phyloP scores from a whole-genome alignment of 2,888 invertebrate genomes.

The Luperina testacea region DNA sequence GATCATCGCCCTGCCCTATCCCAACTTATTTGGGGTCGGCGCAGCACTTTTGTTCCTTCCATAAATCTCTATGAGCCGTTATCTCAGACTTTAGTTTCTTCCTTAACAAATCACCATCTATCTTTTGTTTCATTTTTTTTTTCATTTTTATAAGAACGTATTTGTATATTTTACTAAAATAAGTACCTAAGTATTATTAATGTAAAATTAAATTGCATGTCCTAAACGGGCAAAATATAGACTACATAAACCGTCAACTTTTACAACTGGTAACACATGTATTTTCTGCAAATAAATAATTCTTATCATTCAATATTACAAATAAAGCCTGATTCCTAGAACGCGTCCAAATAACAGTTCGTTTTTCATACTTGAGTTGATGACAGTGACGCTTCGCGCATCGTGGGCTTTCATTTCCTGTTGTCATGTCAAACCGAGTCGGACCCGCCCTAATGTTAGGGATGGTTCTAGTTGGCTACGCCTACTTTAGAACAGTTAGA shows the following conservation, averaged over 20 bases:
- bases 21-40: background rate
- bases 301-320: background rate
- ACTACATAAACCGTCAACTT: background rate
- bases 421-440: slow-evolving; percentile 41
- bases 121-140: background rate
- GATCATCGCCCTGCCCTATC: background rate
- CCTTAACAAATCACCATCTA: background rate
- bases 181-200: background rate
- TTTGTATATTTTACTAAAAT: background rate
- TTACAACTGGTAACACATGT: background rate
- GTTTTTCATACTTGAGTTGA: slow-evolving; percentile 25
- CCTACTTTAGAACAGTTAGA: slow-evolving; percentile 55
- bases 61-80: background rate
- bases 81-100: background rate
- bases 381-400: slow-evolving; percentile 52
- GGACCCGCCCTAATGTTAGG: slow-evolving; percentile 59
- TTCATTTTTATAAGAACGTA: background rate
- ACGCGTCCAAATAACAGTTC: slow-evolving; percentile 6
- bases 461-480: slow-evolving; percentile 58
- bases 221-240: background rate
- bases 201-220: background rate
- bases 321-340: slow-evolving; percentile 8
- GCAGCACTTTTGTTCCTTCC: background rate
- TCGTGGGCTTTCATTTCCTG: slow-evolving; percentile 52
- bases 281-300: background rate